phyloP scores from a whole-genome alignment of 2,113 vertebrate genomes.

The Malurus alboscapulatus region DNA sequence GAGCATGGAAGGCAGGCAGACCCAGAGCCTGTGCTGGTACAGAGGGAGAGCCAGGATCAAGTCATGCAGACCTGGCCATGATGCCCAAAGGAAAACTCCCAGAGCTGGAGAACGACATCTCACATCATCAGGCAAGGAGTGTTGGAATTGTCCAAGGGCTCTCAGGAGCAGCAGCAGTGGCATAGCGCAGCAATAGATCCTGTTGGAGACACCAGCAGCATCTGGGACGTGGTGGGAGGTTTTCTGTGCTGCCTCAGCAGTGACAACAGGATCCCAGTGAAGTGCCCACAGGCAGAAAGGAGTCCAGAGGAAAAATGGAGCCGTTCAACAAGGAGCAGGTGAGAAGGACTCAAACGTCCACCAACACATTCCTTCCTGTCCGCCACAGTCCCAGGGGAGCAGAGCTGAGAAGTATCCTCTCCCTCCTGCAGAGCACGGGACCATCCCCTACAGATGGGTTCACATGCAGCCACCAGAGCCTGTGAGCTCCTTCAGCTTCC shows the following conservation, averaged over 20 bases:
- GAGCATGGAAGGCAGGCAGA: neutral
- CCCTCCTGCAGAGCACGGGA: neutral
- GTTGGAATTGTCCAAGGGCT: neutral
- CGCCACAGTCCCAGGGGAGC: neutral
- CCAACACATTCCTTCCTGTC: neutral
- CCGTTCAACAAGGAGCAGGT: neutral
- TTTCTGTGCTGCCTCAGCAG: neutral
- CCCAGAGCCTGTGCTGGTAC: neutral
- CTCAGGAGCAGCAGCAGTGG: neutral
- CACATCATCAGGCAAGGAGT: neutral
- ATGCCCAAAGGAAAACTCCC: too few species aligned
- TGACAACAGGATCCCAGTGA: neutral
- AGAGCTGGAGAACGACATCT: neutral
- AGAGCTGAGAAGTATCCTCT: neutral
- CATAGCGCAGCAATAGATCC: rapidly evolving
- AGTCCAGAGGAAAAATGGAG: neutral
- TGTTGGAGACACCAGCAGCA: neutral
- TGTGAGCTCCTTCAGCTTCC: neutral
- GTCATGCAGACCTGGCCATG: neutral
- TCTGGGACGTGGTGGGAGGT: rapidly evolving
- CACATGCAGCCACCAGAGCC: neutral
- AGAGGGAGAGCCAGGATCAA: neutral
- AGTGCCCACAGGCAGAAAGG: neutral
- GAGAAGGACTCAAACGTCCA: neutral
- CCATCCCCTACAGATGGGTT: neutral